phyloP scores from a whole-genome alignment of 2,113 vertebrate genomes.

The Sebastes fasciatus region DNA sequence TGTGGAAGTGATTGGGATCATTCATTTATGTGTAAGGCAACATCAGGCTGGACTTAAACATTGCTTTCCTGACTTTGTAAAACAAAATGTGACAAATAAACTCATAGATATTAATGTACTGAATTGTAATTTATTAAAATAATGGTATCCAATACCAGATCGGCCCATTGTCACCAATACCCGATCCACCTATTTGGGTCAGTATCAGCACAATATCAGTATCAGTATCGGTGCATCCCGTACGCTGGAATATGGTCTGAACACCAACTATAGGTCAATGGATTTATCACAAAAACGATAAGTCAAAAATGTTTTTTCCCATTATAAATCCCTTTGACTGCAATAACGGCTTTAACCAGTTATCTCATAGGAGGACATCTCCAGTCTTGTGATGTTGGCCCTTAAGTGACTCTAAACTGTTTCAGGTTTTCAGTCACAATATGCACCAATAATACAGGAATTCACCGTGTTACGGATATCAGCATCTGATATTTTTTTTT shows the following conservation, averaged over 20 bases:
- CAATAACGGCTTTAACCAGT: not conserved
- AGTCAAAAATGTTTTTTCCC: not conserved
- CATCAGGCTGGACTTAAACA: no score
- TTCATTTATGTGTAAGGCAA: no score
- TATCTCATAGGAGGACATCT: not conserved
- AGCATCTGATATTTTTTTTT: not conserved
- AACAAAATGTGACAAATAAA: no score
- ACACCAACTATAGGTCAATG: not conserved
- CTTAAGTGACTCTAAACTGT: not conserved
- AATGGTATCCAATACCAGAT: no score
- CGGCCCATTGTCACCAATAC: no score
- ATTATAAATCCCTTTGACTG: conserved; percentile 1
- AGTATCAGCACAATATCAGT: no score
- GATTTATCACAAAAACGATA: conserved; percentile 21
- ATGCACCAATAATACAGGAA: not conserved
- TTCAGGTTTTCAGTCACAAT: not conserved
- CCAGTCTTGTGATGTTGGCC: not conserved
- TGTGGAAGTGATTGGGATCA: no score
- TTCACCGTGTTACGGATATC: not conserved
- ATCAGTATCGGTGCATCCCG: no score
- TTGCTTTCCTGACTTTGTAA: no score
- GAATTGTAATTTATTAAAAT: no score
- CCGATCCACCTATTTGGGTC: no score
- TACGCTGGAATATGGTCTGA: not conserved
- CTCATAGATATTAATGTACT: no score